Evolutionary conservation across 2,797 vertebrate species (phyloP).

Genomic region (Anguilla obscura): DNA sequence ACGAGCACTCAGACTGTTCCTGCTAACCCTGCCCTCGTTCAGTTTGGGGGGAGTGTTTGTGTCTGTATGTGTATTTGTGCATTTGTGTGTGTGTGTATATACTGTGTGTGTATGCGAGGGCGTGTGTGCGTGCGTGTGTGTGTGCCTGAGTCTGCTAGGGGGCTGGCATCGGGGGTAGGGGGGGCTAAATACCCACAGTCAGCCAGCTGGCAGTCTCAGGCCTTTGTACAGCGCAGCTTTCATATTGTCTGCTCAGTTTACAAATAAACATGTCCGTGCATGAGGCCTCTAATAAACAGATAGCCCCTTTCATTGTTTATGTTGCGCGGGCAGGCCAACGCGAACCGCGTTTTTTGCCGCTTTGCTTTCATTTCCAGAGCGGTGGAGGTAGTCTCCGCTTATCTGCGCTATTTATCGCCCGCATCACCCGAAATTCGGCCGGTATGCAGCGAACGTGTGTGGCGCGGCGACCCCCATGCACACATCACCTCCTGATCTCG

Average conservation of each 20-base stretch:
- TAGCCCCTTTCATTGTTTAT: constrained; percentile 45
- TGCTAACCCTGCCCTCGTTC: constrained; percentile 12
- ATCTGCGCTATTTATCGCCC: constrained; percentile 28
- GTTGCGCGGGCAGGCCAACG: not conserved
- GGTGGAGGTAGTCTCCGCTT: constrained; percentile 9
- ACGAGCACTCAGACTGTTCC: constrained; percentile 26
- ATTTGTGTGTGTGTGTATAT: constrained; percentile 22
- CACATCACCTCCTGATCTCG: constrained; percentile 5
- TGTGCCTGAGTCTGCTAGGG: constrained; percentile 22
- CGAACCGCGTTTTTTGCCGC: not conserved
- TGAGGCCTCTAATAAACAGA: constrained; percentile 53
- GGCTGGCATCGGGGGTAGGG: constrained; percentile 21
- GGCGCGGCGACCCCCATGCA: not conserved
- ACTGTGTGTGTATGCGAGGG: not conserved
- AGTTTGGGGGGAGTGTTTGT: not conserved
- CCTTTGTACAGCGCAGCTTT: constrained; percentile 63
- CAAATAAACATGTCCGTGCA: constrained; percentile 63
- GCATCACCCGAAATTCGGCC: not conserved
- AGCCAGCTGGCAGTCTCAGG: constrained; percentile 66
- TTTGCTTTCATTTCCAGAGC: constrained; percentile 9
- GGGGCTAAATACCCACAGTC: constrained; percentile 53
- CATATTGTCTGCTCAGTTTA: constrained; percentile 67
- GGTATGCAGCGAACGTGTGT: not conserved
- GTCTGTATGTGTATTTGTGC: constrained; percentile 29
- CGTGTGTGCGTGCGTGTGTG: not conserved